Evolutionary conservation across 2,888 invertebrate genomes (phyloP), one percentile per base, ranked within the genome.

Genomic region (Pristionchus fissidentatus): DNA sequence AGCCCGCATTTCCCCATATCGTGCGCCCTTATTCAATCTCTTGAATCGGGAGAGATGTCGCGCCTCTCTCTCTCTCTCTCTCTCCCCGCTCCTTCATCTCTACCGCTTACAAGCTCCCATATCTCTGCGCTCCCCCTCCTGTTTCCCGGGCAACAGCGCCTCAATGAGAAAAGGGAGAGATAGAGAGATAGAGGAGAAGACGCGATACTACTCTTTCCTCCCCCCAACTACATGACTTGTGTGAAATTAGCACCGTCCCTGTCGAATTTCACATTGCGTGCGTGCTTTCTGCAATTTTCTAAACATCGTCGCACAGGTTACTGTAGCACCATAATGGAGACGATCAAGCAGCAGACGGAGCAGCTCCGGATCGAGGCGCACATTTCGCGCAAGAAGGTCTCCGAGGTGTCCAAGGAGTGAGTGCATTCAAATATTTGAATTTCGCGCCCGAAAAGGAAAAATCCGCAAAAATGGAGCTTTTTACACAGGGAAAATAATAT

Each of bases 361-460:
- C 89, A 90, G 84, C 88, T 90, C 1, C 88, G 90, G 10, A 35
- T 82, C 13, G 90, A 90, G 60, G 90, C 89, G 13, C 83, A 84
- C 49, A 78, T 90, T 22, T 66, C 79, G 35, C 86, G 89, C 43
- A 89, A 90, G 84, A 89, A 89, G 85, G 88, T 90, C 57, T 90
- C 89, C n/a, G 89, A 90, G 81, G 88, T 86, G 41, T 86, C 88
- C 73, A 90, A 90, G 55, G 90, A 90, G 90, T 90, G 41, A 86
- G 89, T 88, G 41, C 38, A 75, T 35, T 79, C 26, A 8, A 29
- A 70, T 1, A 43, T 70, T 70, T 70, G 70, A 70, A 70, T 41
- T 62, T 70, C 70, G n/a, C 70, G 70, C 70, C 1, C 41, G 19
- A 70, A 43, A 70, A 13, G 3, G 0, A 15, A 15, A 41, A n/a